phyloP scores from a whole-genome alignment of 1,140 invertebrate genomes.

The Heliconius eleuchia region DNA sequence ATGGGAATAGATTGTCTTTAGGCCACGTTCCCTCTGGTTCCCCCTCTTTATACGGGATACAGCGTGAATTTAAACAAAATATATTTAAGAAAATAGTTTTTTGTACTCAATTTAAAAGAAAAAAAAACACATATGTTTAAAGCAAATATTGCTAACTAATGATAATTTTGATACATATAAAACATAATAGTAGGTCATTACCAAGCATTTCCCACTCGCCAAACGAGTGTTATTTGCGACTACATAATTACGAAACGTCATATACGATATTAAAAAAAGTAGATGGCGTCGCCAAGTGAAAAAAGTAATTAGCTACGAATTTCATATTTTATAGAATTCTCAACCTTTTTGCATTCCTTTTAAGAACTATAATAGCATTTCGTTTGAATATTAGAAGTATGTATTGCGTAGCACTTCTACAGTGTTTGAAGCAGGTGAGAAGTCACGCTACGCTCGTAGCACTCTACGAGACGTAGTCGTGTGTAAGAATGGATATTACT shows the following conservation, averaged over 20 bases:
- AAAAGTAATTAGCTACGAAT: slow-evolving; percentile 10
- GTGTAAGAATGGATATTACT: slow-evolving; percentile 7
- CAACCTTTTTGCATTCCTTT: not conserved
- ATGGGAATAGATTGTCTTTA: too few relatives aligned
- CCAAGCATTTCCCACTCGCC: slow-evolving; percentile 10
- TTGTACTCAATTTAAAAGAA: not conserved
- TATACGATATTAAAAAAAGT: slow-evolving; percentile 20
- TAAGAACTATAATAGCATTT: not conserved
- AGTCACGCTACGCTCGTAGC: slow-evolving; percentile 24
- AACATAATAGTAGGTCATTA: slow-evolving; percentile 21
- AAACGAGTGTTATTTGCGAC: slow-evolving; percentile 28
- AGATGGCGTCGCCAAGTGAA: slow-evolving; percentile 15
- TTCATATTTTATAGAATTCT: not conserved
- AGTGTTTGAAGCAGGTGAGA: slow-evolving; percentile 21
- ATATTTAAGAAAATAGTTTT: not conserved
- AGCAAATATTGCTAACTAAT: not conserved
- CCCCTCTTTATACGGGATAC: too few relatives aligned
- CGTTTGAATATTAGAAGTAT: not conserved
- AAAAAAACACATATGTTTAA: not conserved
- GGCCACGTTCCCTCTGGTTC: too few relatives aligned
- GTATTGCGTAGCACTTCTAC: slow-evolving; percentile 26
- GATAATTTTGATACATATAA: not conserved
- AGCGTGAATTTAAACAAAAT: too few relatives aligned
- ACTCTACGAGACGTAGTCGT: slow-evolving; percentile 13
- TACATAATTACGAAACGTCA: slow-evolving; percentile 25